Conservation (phyloP, 37 sponge, comb jelly and placozoan genomes). For the Chondrosia reniformis region DNA sequence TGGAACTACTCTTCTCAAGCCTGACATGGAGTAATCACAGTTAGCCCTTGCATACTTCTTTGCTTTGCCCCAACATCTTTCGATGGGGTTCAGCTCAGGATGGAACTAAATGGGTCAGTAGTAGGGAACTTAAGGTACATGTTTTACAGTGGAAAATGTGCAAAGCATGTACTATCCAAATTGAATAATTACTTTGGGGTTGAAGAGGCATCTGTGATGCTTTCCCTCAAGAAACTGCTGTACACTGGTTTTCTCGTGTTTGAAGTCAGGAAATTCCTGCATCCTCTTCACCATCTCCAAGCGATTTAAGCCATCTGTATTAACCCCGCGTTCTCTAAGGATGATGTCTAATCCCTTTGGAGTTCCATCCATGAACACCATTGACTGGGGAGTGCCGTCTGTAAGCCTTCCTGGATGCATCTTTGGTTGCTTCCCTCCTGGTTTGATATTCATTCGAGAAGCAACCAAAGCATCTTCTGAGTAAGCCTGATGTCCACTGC, state of each 20-base stretch:
- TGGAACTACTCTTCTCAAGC: too few species aligned
- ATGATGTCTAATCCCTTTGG: constrained; percentile 26
- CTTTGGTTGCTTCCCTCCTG: constrained; percentile 55
- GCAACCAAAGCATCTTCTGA: too few species aligned
- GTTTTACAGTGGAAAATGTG: too few species aligned
- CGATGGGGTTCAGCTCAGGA: neutral
- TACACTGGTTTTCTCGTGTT: constrained; percentile 29
- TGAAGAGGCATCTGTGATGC: constrained; percentile 4
- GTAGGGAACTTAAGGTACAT: too few species aligned
- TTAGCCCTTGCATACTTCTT: too few species aligned
- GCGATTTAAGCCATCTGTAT: neutral
- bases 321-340: constrained; percentile 18
- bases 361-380: neutral
- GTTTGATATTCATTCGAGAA: constrained; percentile 41
- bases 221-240: neutral
- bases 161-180: too few species aligned
- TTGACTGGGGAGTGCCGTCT: constrained; percentile 1
- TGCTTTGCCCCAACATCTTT: too few species aligned
- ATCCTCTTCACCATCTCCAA: too few species aligned
- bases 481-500: constrained; percentile 4
- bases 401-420: too few species aligned
- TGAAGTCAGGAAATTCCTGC: constrained; percentile 32
- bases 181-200: constrained; percentile 26
- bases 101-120: too few species aligned
- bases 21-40: too few species aligned